Conservation (phyloP, 1,140 invertebrate genomes). For the Drosophila pseudoobscura region DNA sequence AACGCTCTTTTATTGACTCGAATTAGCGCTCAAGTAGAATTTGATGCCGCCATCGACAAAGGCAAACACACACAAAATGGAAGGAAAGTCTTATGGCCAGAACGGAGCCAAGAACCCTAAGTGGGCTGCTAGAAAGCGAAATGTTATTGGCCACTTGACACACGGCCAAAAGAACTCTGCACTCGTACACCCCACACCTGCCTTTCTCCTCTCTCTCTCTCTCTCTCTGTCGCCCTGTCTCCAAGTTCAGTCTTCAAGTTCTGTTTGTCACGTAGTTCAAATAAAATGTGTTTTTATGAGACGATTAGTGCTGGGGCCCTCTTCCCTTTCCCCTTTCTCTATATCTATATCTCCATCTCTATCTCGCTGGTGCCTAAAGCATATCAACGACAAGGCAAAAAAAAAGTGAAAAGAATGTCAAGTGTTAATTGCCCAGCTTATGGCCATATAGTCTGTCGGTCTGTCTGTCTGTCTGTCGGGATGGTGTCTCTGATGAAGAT, state of each 20-base stretch:
- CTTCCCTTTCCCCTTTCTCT: neutral
- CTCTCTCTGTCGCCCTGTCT: neutral
- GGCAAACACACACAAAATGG: constrained; percentile 10
- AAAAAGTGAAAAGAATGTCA: constrained; percentile 81
- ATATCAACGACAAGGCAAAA: constrained; percentile 52
- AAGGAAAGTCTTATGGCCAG: constrained; percentile 59
- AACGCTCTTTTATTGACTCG: constrained; percentile 75
- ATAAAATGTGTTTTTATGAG: constrained; percentile 79
- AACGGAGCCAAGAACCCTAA: constrained; percentile 6
- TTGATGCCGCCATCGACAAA: constrained; percentile 58
- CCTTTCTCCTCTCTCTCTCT: constrained; percentile 19
- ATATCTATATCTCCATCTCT: too few relatives aligned
- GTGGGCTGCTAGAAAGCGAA: constrained; percentile 74
- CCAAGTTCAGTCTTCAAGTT: constrained; percentile 42
- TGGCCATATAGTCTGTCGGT: constrained; percentile 41
- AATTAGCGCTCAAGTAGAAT: constrained; percentile 75
- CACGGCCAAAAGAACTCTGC: constrained; percentile 49
- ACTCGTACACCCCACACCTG: too few relatives aligned
- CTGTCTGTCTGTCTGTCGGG: constrained; percentile 10
- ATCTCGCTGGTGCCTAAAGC: constrained; percentile 54
- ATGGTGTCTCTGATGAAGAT: constrained; percentile 58
- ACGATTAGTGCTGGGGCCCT: constrained; percentile 62
- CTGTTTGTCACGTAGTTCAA: constrained; percentile 71
- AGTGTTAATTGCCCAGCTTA: constrained; percentile 76
- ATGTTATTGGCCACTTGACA: constrained; percentile 49